These are phyloP conservation scores for Hesperia comma DNA, from an alignment of 2,888 invertebrate species.

Conservation along the genomic window DNA sequence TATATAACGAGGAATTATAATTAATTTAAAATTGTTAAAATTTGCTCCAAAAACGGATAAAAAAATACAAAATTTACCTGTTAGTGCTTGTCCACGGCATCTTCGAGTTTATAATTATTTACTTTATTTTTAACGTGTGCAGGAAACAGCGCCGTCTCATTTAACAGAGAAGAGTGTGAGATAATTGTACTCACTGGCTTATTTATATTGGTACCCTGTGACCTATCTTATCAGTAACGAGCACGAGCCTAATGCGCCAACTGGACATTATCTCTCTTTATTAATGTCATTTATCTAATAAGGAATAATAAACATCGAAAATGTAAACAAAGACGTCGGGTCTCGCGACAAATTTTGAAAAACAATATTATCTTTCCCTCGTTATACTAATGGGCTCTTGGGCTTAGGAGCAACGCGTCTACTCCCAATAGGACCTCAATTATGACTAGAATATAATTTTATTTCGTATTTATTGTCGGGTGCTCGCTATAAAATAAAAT, in stretches of 20 bases:
- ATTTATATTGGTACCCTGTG: conserved; percentile 73
- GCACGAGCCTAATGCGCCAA: conserved; percentile 71
- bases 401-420: neutral
- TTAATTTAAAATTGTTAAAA: too few relatives aligned
- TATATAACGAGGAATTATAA: too few relatives aligned
- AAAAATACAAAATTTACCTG: conserved; percentile 58
- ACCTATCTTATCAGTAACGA: conserved; percentile 68
- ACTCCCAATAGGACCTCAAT: neutral
- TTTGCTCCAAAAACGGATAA: neutral
- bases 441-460: conserved; percentile 4
- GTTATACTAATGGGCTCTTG: neutral
- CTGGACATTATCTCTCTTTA: conserved; percentile 49
- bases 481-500: conserved; percentile 1
- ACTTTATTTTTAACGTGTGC: conserved; percentile 76
- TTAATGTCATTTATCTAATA: conserved; percentile 45
- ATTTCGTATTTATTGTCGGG: neutral
- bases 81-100: conserved; percentile 82
- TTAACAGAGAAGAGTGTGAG: conserved; percentile 60
- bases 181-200: conserved; percentile 50
- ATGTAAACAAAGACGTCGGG: conserved; percentile 33
- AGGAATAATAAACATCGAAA: conserved; percentile 38
- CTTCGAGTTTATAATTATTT: conserved; percentile 53
- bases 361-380: neutral
- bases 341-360: neutral
- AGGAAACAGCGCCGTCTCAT: conserved; percentile 73